A percentile compares a stretch with the other conserved stretches of the same genome.
Evolutionary conservation across 2,797 vertebrate genomes (phyloP).

Genomic region (Apodemus agrarius): DNA sequence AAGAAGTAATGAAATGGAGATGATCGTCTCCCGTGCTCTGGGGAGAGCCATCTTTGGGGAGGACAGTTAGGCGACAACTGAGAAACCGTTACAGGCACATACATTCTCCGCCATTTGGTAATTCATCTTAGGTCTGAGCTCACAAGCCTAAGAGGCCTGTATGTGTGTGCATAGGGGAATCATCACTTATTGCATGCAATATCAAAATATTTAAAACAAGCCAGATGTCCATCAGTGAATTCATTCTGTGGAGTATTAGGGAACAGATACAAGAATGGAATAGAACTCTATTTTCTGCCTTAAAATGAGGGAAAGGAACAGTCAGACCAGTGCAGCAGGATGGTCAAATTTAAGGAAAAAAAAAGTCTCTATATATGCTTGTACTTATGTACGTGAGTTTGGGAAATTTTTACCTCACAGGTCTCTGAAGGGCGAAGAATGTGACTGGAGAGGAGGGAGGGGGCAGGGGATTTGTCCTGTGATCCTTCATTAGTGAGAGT

Average conservation of each 20-base stretch:
- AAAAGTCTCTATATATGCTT: neutral
- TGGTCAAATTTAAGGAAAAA: neutral
- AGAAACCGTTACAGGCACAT: neutral
- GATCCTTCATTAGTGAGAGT: conserved; percentile 7
- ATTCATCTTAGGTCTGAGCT: neutral
- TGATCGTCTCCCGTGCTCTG: neutral
- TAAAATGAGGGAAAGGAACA: neutral
- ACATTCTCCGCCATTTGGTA: neutral
- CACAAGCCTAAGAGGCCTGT: neutral
- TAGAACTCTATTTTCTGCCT: neutral
- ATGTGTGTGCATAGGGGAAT: neutral
- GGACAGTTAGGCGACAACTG: conserved; percentile 11
- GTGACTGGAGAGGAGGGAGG: neutral
- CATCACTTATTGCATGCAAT: neutral
- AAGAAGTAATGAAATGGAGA: neutral
- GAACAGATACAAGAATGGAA: conserved; percentile 54
- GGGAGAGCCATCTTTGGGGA: neutral
- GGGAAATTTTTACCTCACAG: neutral
- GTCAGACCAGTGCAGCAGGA: neutral
- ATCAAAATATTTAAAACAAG: conserved; percentile 45
- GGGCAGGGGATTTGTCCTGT: neutral
- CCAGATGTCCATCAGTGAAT: neutral
- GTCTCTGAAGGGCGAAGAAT: neutral
- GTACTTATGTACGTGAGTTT: neutral
- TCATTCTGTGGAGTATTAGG: neutral